Conservation (phyloP, 2,797 vertebrate genomes). For the Schizopygopsis malacanthus region DNA sequence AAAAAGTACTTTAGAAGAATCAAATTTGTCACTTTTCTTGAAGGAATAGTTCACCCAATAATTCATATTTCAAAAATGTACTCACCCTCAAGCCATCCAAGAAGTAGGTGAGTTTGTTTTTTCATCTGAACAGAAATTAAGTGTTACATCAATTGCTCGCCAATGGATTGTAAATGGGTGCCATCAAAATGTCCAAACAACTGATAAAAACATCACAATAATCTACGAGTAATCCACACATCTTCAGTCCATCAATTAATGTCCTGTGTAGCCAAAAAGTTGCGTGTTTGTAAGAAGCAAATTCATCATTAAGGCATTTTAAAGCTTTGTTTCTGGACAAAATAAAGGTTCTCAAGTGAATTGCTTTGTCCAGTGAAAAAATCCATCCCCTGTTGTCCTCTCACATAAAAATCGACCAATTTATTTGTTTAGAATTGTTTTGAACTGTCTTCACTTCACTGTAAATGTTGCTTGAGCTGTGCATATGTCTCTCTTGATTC, state of each 20-base stretch:
- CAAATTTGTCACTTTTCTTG: not conserved
- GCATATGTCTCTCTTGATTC: not conserved
- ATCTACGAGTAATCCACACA: not conserved
- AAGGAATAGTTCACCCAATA: not conserved
- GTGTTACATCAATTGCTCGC: not conserved
- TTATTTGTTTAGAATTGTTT: too few relatives aligned
- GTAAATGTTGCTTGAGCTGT: not conserved
- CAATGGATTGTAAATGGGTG: not conserved
- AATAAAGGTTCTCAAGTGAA: too few relatives aligned
- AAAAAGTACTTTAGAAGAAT: slow-evolving; percentile 2
- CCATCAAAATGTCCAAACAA: not conserved
- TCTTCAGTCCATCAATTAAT: not conserved
- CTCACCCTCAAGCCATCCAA: not conserved
- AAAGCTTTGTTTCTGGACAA: not conserved
- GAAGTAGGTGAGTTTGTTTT: not conserved
- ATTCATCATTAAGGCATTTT: not conserved
- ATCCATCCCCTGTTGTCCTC: too few relatives aligned
- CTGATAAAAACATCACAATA: not conserved
- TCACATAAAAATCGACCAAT: too few relatives aligned
- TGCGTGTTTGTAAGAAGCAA: too few relatives aligned
- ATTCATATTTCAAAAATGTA: not conserved
- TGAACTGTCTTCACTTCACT: too few relatives aligned
- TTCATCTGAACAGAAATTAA: not conserved
- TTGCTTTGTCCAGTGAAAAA: too few relatives aligned
- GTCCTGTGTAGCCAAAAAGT: not conserved